Evolutionary conservation across 2,113 vertebrate genomes (phyloP).

Genomic region (Trochalopteron elliotii): DNA sequence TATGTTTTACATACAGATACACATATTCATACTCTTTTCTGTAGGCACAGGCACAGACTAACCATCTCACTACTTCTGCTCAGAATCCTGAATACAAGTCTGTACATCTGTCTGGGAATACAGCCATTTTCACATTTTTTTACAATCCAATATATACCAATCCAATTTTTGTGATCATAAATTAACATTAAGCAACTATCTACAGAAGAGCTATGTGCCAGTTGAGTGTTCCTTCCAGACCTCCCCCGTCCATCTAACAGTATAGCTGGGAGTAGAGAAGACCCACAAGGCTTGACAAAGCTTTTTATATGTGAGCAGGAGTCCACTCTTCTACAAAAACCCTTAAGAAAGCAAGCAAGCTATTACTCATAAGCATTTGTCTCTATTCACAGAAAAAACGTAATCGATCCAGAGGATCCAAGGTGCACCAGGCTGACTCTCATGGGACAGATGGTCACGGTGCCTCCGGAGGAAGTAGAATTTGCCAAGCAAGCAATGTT

Average conservation of each 20-base stretch:
- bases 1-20: neutral
- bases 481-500: conserved; percentile 87
- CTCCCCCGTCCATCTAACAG: neutral
- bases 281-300: neutral
- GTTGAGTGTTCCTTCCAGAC: neutral
- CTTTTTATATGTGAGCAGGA: neutral
- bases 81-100: neutral
- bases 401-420: conserved; percentile 84
- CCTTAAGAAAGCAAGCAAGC: neutral
- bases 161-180: neutral
- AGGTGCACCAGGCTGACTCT: conserved; percentile 85
- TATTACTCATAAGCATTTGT: neutral
- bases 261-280: neutral
- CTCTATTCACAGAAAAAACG: conserved; percentile 79
- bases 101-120: neutral
- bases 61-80: neutral
- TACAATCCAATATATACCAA: neutral
- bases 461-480: conserved; percentile 79
- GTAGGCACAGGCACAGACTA: neutral
- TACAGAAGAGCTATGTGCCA: neutral
- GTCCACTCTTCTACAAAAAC: neutral
- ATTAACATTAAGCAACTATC: neutral
- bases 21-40: neutral
- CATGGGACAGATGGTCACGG: conserved; percentile 82
- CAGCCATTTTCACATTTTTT: neutral